These are phyloP conservation scores for Heliconius hermathena DNA, from an alignment of 1,140 invertebrate genomes.

Conservation along the genomic window DNA sequence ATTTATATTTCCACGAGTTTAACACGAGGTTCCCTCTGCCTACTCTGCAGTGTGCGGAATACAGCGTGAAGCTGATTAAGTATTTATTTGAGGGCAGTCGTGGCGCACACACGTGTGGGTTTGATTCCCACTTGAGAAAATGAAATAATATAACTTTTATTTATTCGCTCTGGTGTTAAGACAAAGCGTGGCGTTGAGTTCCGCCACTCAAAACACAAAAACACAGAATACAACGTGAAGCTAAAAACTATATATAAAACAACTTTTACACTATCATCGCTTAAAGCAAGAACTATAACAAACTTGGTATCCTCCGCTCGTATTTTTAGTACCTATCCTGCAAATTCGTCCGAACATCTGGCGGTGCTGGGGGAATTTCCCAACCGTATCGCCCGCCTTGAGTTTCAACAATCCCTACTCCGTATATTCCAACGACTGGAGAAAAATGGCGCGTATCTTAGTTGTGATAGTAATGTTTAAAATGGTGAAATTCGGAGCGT, in stretches of 20 bases:
- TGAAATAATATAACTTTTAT: too few species aligned
- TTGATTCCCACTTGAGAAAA: too few species aligned
- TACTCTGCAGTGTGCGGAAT: too few species aligned
- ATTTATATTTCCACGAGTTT: too few species aligned
- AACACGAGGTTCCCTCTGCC: too few species aligned
- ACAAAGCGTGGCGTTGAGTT: too few species aligned
- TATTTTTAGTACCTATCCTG: constrained; percentile 2
- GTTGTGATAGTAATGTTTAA: constrained; percentile 10
- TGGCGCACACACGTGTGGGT: too few species aligned
- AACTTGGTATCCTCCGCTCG: not conserved
- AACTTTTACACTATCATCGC: not conserved
- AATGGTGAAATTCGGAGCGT: not conserved
- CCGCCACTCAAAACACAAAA: too few species aligned
- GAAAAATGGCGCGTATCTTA: constrained; percentile 12
- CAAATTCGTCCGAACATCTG: constrained; percentile 6
- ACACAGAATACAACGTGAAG: too few species aligned
- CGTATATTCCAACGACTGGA: not conserved
- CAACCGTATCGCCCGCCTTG: constrained; percentile 8
- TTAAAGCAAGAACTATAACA: not conserved
- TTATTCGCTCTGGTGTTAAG: too few species aligned
- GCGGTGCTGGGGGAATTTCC: not conserved
- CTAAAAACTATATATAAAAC: not conserved
- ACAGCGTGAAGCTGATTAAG: too few species aligned
- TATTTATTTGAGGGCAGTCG: too few species aligned
- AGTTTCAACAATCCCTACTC: constrained; percentile 7